Conservation (phyloP, 2,113 vertebrate genomes). For the Carassius auratus region DNA sequence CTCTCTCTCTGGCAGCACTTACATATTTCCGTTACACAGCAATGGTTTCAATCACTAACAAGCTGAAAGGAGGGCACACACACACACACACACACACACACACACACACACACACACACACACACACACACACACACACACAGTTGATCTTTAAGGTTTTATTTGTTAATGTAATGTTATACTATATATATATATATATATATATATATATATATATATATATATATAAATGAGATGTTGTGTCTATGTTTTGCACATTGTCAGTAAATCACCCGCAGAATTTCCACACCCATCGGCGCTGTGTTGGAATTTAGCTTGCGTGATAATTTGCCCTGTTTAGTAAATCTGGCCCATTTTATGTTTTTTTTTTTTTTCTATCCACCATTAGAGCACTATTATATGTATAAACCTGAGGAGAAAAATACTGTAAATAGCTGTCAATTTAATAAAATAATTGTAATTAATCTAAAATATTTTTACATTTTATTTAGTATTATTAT, state of each 20-base stretch:
- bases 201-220: too few relatives aligned
- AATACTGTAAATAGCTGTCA: background rate
- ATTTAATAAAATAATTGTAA: background rate
- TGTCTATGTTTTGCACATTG: too few relatives aligned
- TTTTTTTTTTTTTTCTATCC: background rate
- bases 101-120: background rate
- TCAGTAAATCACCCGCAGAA: too few relatives aligned
- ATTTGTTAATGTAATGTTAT: background rate
- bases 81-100: background rate
- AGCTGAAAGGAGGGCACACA: background rate
- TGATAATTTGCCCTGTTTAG: too few relatives aligned
- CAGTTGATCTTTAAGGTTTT: background rate
- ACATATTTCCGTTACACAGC: conserved; percentile 38
- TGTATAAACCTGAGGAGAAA: background rate
- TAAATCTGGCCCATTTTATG: background rate
- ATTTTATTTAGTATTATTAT: background rate
- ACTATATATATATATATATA: too few relatives aligned
- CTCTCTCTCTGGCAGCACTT: conserved; percentile 34
- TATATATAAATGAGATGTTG: too few relatives aligned
- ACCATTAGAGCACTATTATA: background rate
- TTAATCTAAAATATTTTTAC: background rate
- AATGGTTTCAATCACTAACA: conserved; percentile 33
- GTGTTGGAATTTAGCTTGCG: too few relatives aligned
- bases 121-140: background rate
- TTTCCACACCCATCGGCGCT: too few relatives aligned